Base-by-base conservation (phyloP, 2,113 vertebrate genomes). In the Scopus umbretta region DNA sequence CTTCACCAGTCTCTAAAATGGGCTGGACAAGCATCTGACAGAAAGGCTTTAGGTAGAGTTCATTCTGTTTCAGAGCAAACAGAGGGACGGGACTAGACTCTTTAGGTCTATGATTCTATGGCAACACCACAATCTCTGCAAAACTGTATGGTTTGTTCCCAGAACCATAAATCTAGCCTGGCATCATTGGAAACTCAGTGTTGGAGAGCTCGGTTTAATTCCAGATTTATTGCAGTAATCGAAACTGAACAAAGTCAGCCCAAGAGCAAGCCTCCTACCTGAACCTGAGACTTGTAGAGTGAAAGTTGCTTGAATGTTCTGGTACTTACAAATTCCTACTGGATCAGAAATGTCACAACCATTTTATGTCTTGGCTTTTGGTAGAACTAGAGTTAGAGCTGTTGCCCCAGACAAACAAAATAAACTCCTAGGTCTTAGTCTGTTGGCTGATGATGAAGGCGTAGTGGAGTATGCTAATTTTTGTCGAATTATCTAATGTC, bases 131-230 rank as follows among this genome's bases (percentile, higher is more conserved):
- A 92, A 92, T 85, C 91, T 92, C 80, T 80, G 70, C 80, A 94
- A 97, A 97, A 96, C 95, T 89, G 89, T 94, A 96, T 89, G 70
- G 97, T 94, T 94, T 97, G 94, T 95, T 97, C 95, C 96, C 94
- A 97, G 95, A 94, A 95, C 76, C 76, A 87, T 95, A 96, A 97
- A 95, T 95, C 80, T 79, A 75, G 74, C 80, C 80, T 94, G 92
- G 94, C 88, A 94, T 94, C 80, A 87, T 7, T 95, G 92, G 94
- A 96, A 94, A 92, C 79, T 93, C 80, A 15, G 75, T 30, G 76
- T 30, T 91, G 86, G 96, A 93, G 68, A 96, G 73, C 84, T 91
- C 11, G 1, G 73, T 81, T 96, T 91, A 85, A 92, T 91, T 94
- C 91, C 94, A 97, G 94, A 96, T 97, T 96, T 95, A 94, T 84